A percentile compares a stretch with the other conserved stretches of the same genome.
Evolutionary conservation across 2,113 vertebrate species (phyloP).

Genomic region (Crocuta crocuta): DNA sequence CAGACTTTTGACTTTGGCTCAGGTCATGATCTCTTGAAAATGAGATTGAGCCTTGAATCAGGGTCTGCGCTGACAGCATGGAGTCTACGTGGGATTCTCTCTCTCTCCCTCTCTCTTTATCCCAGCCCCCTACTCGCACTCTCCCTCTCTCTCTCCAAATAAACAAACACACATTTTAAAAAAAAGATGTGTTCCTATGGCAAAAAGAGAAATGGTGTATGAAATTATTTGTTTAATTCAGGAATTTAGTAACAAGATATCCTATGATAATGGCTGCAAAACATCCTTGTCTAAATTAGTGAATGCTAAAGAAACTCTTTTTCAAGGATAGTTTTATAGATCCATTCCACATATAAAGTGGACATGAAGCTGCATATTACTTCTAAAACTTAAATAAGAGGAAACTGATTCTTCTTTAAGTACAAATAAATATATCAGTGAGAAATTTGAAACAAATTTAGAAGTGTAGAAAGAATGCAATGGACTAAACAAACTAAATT

Average conservation of each 20-base stretch:
- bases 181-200: neutral
- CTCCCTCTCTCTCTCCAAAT: neutral
- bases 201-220: neutral
- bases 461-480: neutral
- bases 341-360: neutral
- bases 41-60: neutral
- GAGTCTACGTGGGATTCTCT: neutral
- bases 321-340: neutral
- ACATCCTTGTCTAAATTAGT: neutral
- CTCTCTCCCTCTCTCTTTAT: neutral
- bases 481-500: neutral
- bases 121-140: neutral
- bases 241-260: neutral
- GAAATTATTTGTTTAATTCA: neutral
- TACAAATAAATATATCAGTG: neutral
- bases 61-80: neutral
- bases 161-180: neutral
- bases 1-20: neutral
- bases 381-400: neutral
- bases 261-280: neutral
- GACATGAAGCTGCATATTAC: neutral
- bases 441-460: neutral
- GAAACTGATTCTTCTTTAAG: neutral
- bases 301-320: neutral
- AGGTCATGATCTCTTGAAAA: neutral